Percentiles rank a stretch among this genome's conserved stretches.
These are phyloP conservation scores for Oryzias javanicus DNA, from an alignment of 2,113 vertebrate species.

Conservation along the genomic window DNA sequence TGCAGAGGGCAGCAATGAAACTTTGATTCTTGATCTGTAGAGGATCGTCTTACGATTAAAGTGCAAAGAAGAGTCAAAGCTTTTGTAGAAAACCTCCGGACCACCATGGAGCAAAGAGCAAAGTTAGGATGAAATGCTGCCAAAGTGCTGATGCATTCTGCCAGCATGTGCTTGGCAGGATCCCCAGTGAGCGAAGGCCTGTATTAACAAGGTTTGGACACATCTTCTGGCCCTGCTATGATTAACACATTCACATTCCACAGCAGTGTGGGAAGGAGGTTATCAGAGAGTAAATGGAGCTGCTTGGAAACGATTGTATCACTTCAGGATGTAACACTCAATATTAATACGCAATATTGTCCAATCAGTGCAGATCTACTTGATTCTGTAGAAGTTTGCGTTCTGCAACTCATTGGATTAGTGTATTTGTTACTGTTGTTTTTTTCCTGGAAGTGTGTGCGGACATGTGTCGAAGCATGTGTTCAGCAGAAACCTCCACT, in stretches of 20 bases:
- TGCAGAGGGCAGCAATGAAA: no score
- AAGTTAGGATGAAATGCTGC: conserved; percentile 15
- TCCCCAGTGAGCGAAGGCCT: conserved; percentile 43
- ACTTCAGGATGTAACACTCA: conserved; percentile 1
- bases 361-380: conserved; percentile 2
- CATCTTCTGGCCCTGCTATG: conserved; percentile 33
- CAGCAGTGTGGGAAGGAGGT: conserved; percentile 31
- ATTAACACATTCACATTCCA: conserved; percentile 64
- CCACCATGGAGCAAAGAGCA: conserved; percentile 16
- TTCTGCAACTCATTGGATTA: conserved; percentile 17
- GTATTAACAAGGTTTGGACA: conserved; percentile 60
- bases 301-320: conserved; percentile 16
- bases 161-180: conserved; percentile 40
- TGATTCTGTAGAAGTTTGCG: conserved; percentile 3
- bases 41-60: neutral
- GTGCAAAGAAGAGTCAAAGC: conserved; percentile 1
- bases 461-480: no score
- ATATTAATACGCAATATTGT: neutral
- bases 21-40: no score
- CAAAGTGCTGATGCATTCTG: conserved; percentile 33
- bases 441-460: neutral
- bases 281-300: conserved; percentile 16
- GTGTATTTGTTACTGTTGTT: neutral
- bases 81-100: conserved; percentile 15
- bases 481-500: neutral